Percentiles rank a stretch among this genome's conserved stretches.
Conservation (phyloP, 2,797 vertebrate genomes). For the Sphenopsis melanotis region DNA sequence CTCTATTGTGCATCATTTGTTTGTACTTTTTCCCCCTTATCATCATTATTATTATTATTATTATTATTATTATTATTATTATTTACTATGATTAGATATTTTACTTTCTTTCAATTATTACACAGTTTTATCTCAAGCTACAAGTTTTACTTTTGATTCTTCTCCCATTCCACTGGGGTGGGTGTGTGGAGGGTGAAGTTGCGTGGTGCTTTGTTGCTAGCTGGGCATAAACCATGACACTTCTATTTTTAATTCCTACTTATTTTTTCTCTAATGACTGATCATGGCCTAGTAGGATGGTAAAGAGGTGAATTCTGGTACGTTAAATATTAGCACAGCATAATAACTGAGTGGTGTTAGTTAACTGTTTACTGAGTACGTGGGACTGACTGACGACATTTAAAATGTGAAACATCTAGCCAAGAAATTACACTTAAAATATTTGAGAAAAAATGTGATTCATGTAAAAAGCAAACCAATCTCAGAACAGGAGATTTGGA, state of each 20-base stretch:
- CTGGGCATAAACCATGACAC: background rate
- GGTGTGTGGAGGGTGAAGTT: background rate
- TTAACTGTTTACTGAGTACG: background rate
- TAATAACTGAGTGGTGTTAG: background rate
- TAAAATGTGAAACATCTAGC: conserved; percentile 24
- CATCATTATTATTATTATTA: no score
- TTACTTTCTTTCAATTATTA: background rate
- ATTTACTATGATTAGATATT: background rate
- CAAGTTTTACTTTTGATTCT: background rate
- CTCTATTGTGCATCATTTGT: no score
- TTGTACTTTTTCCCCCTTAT: background rate
- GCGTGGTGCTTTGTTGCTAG: rapidly evolving
- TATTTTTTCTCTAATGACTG: background rate
- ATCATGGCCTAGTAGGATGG: background rate
- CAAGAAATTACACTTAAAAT: background rate
- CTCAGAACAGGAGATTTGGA: background rate
- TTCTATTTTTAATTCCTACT: background rate
- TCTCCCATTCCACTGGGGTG: background rate
- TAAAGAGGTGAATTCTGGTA: background rate
- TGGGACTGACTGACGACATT: background rate
- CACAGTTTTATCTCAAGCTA: background rate
- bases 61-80: no score
- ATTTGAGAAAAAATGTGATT: background rate
- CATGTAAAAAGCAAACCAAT: background rate
- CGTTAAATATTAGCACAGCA: background rate